Evolutionary conservation across 1,140 invertebrate genomes (phyloP).

Genomic region (Thereuonema tuberculata): DNA sequence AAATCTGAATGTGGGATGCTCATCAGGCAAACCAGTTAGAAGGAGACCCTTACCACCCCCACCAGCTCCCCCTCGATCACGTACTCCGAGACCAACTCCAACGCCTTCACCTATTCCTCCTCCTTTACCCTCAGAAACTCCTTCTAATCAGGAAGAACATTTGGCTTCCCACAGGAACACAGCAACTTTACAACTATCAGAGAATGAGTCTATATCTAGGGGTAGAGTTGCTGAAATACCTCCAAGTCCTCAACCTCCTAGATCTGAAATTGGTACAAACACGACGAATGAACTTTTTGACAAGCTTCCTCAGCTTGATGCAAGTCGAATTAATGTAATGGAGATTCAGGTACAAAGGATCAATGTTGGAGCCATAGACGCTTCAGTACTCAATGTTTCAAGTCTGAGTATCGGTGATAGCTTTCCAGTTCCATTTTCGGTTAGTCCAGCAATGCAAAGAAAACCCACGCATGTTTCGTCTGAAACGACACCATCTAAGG

Average conservation of each 20-base stretch:
- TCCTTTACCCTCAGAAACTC: no score
- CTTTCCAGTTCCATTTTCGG: no score
- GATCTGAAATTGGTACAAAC: not conserved
- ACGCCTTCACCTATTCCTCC: not conserved
- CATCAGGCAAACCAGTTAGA: no score
- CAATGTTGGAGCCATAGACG: not conserved
- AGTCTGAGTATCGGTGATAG: no score
- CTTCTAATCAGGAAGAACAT: no score
- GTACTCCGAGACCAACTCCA: not conserved
- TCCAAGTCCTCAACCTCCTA: not conserved
- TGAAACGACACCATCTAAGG: no score
- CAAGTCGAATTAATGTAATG: not conserved
- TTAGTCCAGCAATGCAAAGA: no score
- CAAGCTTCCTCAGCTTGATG: not conserved
- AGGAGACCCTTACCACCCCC: not conserved
- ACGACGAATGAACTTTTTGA: not conserved
- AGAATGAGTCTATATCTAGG: not conserved
- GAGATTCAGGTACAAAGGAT: slow-evolving; percentile 1
- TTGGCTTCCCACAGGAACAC: no score
- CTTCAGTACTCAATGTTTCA: not conserved
- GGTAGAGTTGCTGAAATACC: not conserved
- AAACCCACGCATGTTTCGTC: no score
- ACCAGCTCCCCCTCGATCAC: not conserved
- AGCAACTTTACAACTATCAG: no score
- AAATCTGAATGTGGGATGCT: no score